Evolutionary conservation across 1,140 invertebrate species (phyloP).

Genomic region (Papilio helenus): DNA sequence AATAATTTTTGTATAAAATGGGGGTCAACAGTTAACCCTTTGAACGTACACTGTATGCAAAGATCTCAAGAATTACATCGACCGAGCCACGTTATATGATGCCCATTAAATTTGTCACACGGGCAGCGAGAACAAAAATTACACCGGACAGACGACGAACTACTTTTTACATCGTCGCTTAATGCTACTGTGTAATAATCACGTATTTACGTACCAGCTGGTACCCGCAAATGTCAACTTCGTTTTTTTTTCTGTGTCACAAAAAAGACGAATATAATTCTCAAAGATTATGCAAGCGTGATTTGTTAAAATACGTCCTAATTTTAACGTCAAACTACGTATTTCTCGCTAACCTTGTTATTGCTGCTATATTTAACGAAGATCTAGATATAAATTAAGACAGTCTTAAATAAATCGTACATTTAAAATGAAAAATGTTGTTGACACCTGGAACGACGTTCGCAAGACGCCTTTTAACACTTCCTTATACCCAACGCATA

Average conservation of each 20-base stretch:
- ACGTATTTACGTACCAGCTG: conserved; percentile 43
- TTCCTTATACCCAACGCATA: conserved; percentile 35
- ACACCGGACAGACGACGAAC: conserved; percentile 24
- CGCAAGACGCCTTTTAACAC: conserved; percentile 29
- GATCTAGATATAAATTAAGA: conserved; percentile 28
- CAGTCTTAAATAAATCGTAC: conserved; percentile 19
- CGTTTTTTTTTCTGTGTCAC: conserved; percentile 37
- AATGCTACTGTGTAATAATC: conserved; percentile 49
- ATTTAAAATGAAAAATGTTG: conserved; percentile 37
- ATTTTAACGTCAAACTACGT: conserved; percentile 3
- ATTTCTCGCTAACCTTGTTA: conserved; percentile 20
- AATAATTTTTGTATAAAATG: conserved; percentile 13
- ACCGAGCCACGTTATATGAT: conserved; percentile 34
- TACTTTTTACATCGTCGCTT: conserved; percentile 36
- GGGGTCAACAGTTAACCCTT: conserved; percentile 29
- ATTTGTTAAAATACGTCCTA: conserved; percentile 28
- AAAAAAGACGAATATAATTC: conserved; percentile 37
- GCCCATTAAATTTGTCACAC: conserved; percentile 40
- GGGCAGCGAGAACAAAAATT: conserved; percentile 37
- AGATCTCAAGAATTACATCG: conserved; percentile 30
- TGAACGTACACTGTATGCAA: neutral
- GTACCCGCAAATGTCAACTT: conserved; percentile 43
- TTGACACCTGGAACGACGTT: conserved; percentile 30
- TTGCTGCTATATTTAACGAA: conserved; percentile 13
- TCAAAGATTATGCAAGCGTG: conserved; percentile 28